Conservation (phyloP, 2,888 invertebrate species). For the Folsomia manolachei region DNA sequence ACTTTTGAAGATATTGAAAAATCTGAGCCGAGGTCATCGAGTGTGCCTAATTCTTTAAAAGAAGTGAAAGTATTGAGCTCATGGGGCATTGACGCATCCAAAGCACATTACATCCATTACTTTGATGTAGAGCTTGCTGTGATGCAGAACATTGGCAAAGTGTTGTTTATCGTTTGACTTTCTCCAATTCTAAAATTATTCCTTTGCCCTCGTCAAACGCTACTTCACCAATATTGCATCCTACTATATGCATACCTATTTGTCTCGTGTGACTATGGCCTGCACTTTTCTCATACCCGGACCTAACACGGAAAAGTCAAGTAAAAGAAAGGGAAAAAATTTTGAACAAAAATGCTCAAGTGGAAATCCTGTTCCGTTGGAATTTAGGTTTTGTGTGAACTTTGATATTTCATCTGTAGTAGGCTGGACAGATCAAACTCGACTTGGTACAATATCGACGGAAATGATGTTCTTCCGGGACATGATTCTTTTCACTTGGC, state of each 20-base stretch:
- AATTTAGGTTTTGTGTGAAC: slow-evolving; percentile 10
- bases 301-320: too few species aligned
- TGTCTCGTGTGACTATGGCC: too few species aligned
- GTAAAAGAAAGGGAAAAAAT: background rate
- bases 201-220: background rate
- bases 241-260: too few species aligned
- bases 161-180: background rate
- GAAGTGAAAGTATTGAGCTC: too few species aligned
- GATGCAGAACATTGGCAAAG: too few species aligned
- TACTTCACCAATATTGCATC: too few species aligned
- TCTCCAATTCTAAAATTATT: background rate
- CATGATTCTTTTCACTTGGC: slow-evolving; percentile 6
- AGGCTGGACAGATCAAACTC: background rate
- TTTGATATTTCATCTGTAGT: slow-evolving; percentile 10
- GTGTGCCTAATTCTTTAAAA: too few species aligned
- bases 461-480: slow-evolving; percentile 34
- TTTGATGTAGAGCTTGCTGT: too few species aligned
- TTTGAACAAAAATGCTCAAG: slow-evolving; percentile 10
- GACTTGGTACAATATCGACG: slow-evolving; percentile 13
- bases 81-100: too few species aligned
- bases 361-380: slow-evolving; percentile 20
- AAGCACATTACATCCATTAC: too few species aligned
- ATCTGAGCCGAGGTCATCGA: too few species aligned
- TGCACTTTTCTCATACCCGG: background rate
- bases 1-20: too few species aligned